Conservation (phyloP, 2,888 invertebrate genomes). For the Tetramorium bicarinatum region DNA sequence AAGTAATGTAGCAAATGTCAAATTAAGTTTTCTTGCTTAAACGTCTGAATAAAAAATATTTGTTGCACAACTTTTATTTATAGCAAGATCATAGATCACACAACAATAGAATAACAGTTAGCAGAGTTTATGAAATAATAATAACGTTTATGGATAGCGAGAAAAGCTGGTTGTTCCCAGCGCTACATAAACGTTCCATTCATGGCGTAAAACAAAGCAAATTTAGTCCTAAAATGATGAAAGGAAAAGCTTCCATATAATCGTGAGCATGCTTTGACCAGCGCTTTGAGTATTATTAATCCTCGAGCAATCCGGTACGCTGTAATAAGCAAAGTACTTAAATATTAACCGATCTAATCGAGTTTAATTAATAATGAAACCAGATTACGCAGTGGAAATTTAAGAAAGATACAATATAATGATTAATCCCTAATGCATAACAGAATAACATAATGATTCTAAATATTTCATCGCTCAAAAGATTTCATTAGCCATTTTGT, state of each 20-base stretch:
- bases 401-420: background rate
- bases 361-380: background rate
- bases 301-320: slow-evolving; percentile 17
- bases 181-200: slow-evolving; percentile 26
- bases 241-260: slow-evolving; percentile 47
- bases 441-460: background rate
- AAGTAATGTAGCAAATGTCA: background rate
- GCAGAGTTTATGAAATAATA: slow-evolving; percentile 41
- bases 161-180: slow-evolving; percentile 43
- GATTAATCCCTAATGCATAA: background rate
- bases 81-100: background rate
- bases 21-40: background rate
- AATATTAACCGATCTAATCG: slow-evolving; percentile 14
- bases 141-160: slow-evolving; percentile 41
- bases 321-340: slow-evolving; percentile 35
- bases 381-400: background rate
- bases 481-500: slow-evolving; percentile 1
- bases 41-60: background rate
- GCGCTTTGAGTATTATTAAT: slow-evolving; percentile 52
- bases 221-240: slow-evolving; percentile 40
- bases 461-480: background rate
- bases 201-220: slow-evolving; percentile 41
- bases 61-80: background rate
- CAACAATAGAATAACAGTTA: slow-evolving; percentile 6
- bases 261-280: slow-evolving; percentile 42